A percentile compares a stretch with the other conserved stretches of the same genome.
Conservation (phyloP, 2,888 invertebrate species). For the Calliopum simillimum region DNA sequence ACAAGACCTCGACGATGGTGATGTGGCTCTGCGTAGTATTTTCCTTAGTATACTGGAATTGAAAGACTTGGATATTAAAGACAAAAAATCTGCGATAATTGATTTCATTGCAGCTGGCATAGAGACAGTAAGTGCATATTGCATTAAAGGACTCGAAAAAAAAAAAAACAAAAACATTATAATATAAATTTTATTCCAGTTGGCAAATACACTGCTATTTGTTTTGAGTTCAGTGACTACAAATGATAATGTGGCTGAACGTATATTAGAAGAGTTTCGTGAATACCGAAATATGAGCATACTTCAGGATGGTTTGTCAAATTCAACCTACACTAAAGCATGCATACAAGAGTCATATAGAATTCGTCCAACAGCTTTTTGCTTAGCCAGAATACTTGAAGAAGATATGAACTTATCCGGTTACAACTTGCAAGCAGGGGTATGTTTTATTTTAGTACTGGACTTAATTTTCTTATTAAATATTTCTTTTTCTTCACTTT, state of each 20-base stretch:
- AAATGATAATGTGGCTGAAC: slow-evolving; percentile 75
- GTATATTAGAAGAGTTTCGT: slow-evolving; percentile 75
- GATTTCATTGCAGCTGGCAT: slow-evolving; percentile 91
- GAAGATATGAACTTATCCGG: slow-evolving; percentile 77
- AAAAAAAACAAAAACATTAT: background rate
- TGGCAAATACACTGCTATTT: slow-evolving; percentile 85
- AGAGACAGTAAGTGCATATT: slow-evolving; percentile 74
- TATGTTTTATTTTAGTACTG: slow-evolving; percentile 66
- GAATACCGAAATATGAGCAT: slow-evolving; percentile 70
- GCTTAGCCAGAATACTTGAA: slow-evolving; percentile 81
- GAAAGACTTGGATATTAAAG: slow-evolving; percentile 78
- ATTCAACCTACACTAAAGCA: slow-evolving; percentile 81
- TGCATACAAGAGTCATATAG: slow-evolving; percentile 81
- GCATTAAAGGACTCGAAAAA: background rate
- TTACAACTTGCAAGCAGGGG: slow-evolving; percentile 78
- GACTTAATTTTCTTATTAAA: background rate
- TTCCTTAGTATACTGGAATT: slow-evolving; percentile 81
- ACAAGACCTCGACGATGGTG: slow-evolving; percentile 62
- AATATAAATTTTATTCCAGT: slow-evolving; percentile 66
- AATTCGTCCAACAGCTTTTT: slow-evolving; percentile 78
- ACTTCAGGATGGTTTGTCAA: slow-evolving; percentile 72
- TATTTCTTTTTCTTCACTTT: slow-evolving; percentile 41
- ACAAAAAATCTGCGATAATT: slow-evolving; percentile 86
- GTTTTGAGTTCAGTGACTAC: slow-evolving; percentile 80
- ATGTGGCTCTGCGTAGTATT: slow-evolving; percentile 76